phyloP scores from a whole-genome alignment of 2,888 invertebrate genomes.

The Apotomis turbidana region DNA sequence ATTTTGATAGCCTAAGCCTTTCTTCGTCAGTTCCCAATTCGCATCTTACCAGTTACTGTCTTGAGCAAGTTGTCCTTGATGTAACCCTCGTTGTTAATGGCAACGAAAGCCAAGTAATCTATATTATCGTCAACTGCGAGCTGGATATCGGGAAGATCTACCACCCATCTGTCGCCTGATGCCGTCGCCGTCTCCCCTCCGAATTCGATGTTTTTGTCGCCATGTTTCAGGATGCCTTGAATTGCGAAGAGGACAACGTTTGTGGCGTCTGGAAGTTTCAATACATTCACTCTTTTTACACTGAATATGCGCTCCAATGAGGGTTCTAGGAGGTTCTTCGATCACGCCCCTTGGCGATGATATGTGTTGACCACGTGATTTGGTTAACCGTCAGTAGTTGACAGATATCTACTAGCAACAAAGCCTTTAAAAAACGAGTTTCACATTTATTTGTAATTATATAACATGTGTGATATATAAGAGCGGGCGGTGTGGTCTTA shows the following conservation, averaged over 20 bases:
- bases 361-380: too few species aligned
- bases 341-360: too few species aligned
- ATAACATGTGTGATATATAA: too few species aligned
- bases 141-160: conserved; percentile 68
- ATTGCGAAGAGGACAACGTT: conserved; percentile 84
- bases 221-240: conserved; percentile 85
- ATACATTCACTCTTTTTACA: too few species aligned
- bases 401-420: too few species aligned
- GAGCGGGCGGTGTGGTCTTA: too few species aligned
- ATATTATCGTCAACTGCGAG: conserved; percentile 83
- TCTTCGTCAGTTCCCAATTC: neutral
- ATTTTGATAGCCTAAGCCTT: too few species aligned
- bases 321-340: too few species aligned
- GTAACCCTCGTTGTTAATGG: conserved; percentile 74
- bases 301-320: too few species aligned
- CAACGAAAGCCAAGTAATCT: conserved; percentile 85
- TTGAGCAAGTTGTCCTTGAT: conserved; percentile 68
- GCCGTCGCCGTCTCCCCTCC: conserved; percentile 72
- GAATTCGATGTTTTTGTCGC: conserved; percentile 69
- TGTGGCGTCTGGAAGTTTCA: conserved; percentile 67
- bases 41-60: conserved; percentile 68
- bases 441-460: too few species aligned
- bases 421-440: too few species aligned
- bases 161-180: conserved; percentile 78
- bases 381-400: too few species aligned